Evolutionary conservation across 2,113 vertebrate genomes (phyloP), one percentile per base, ranked within the genome.

Genomic region (Antigone vipio): DNA sequence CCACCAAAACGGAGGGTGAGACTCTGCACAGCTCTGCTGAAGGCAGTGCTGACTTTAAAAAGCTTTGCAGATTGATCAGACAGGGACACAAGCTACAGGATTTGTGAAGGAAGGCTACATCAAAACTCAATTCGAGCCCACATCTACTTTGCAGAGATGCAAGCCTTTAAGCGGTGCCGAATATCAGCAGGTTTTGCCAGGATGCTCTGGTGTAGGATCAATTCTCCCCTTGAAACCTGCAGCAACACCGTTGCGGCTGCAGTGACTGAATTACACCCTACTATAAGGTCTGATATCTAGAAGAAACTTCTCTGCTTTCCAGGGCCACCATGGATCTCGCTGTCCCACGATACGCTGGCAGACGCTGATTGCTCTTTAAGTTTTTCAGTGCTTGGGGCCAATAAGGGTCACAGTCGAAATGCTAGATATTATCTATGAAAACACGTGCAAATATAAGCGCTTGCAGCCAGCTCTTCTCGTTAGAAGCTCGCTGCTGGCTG

Each of bases 301-400:
- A 75, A 89, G 77, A 40, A 38, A 7, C 1, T 2, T 30, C 50
- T 52, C 52, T 55, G 52, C 72, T 66, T 38, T 44, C 56, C 76
- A 60, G 55, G 40, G 58, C 52, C 9, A 0, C 58, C 8, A 27
- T 2, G 2, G 38, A 5, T 50, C 22, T 40, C 29, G 2, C n/a
- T 38, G 56, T 20, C 64, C 69, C 30, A 2, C 3, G 45, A 6
- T 2, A 5, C 2, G 0, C 55, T 8, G 60, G 67, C 62, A 84
- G 29, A 19, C 59, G 4, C 38, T 1, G 29, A 15, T 9, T 21
- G n/a, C 71, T 75, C 92, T 58, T 32, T 0, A 14, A 63, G 21
- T 16, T 52, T 56, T 42, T 45, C 8, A 76, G 52, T 35, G 72
- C 52, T 44, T 8, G 55, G 15, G 62, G 42, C 0, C 2, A 53